These are phyloP conservation scores for Drosophila auraria DNA, from an alignment of 1,140 invertebrate genomes.

Conservation along the genomic window DNA sequence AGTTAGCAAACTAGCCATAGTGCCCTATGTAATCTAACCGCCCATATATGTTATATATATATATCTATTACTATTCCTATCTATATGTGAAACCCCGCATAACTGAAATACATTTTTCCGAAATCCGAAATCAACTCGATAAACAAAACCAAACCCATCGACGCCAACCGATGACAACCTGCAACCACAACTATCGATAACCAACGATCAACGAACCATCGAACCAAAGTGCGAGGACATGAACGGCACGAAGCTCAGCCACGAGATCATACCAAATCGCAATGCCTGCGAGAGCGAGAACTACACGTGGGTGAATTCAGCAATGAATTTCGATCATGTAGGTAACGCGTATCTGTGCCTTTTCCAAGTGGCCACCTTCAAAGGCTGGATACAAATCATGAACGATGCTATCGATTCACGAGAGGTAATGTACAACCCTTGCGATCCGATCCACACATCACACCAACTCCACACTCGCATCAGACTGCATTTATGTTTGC, in stretches of 20 bases:
- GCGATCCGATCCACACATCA: conserved; percentile 12
- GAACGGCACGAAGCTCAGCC: conserved; percentile 92
- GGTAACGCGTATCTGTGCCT: conserved; percentile 98
- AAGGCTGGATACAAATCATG: conserved; percentile 98
- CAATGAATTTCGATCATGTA: conserved; percentile 99
- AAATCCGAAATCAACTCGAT: conserved; percentile 55
- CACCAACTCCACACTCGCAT: conserved; percentile 25
- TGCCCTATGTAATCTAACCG: conserved; percentile 15
- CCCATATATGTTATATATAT: conserved; percentile 14
- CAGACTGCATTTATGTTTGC: conserved; percentile 38
- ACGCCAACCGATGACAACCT: conserved; percentile 21
- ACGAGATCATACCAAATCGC: conserved; percentile 93
- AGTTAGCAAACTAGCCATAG: conserved; percentile 53
- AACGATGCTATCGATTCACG: conserved; percentile 98
- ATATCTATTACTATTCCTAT: conserved; percentile 32
- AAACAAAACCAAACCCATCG: conserved; percentile 54
- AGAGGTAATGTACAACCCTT: conserved; percentile 88
- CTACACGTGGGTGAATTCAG: conserved; percentile 97
- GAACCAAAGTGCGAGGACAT: conserved; percentile 92
- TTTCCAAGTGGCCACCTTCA: conserved; percentile 99
- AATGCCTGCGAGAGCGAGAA: conserved; percentile 94
- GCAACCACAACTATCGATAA: conserved; percentile 16
- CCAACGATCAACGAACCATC: neutral
- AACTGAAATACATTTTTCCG: conserved; percentile 71
- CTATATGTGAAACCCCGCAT: conserved; percentile 55